Evolutionary conservation across 2,113 vertebrate genomes (phyloP), one percentile per base, ranked within the genome.

Genomic region (Dicerorhinus sumatrensis): DNA sequence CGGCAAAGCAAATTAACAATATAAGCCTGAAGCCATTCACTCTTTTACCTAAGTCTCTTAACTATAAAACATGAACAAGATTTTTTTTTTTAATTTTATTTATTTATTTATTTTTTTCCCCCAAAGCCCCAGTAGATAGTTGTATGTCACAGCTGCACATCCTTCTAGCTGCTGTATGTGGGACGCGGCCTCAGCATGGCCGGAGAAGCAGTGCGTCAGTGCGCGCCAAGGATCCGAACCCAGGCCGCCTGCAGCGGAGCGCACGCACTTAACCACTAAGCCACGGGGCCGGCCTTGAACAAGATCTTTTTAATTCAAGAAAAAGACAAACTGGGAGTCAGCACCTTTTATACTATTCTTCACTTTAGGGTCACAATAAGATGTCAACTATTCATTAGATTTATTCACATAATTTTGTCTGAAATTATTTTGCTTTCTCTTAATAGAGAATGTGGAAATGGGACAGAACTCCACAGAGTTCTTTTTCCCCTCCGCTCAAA

Each of bases 1-100:
- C 67, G 89, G 51, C 48, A 96, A 90, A 91, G 75, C 62, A 96
- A 93, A 97, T 80, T 16, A 73, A 92, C 36, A 36, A 87, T 17
- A 80, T 95, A 69, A 80, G 48, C n/a, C 39, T 16, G 65, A 93
- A 88, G 42, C n/a, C 88, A 94, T 72, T 82, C 16, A 63, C 14
- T 89, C 56, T 79, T 84, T 63, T 46, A 73, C 63, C 16, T 42
- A 58, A 46, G 29, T 73, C 70, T 75, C 20, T 80, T 29, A 91
- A 89, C 25, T 63, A n/a, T 39, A 65, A 72, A 88, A 89, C 16
- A 90, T 4, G 16, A 92, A 29, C 4, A 54, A 77, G 39, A 18
- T 58, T 58, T 62, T 48, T n/a, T n/a, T n/a, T n/a, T n/a, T n/a
- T n/a, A n/a, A n/a, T n/a, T n/a, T n/a, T n/a, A n/a, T n/a, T n/a